A percentile compares a stretch with the other conserved stretches of the same genome.
Conservation (phyloP, 1,140 invertebrate genomes). For the Delia radicum region DNA sequence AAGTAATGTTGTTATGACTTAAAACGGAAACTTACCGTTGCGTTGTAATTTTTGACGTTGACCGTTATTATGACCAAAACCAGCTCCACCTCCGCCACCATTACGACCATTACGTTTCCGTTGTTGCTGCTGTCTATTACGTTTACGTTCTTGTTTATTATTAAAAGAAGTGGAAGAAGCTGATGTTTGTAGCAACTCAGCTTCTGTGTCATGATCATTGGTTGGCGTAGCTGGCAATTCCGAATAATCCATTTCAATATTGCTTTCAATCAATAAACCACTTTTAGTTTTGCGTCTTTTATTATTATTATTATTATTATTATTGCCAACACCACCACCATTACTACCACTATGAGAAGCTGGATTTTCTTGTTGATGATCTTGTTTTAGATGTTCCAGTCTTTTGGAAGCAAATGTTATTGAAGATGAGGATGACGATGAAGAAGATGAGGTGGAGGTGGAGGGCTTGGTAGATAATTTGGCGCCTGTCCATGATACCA, state of each 20-base stretch:
- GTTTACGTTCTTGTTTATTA: neutral
- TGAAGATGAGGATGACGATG: neutral
- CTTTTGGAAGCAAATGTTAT: neutral
- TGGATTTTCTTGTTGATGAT: neutral
- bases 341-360: neutral
- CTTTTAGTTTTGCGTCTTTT: slow-evolving; percentile 28
- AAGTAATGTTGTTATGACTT: slow-evolving; percentile 5
- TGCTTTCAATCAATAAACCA: slow-evolving; percentile 28
- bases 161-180: neutral
- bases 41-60: slow-evolving; percentile 29
- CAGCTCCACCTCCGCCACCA: neutral
- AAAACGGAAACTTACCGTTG: slow-evolving; percentile 29
- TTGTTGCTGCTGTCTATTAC: slow-evolving; percentile 25
- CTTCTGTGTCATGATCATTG: neutral
- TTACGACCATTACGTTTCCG: neutral
- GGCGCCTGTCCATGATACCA: neutral
- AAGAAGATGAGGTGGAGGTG: neutral
- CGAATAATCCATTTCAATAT: slow-evolving; percentile 26
- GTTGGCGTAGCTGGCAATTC: neutral
- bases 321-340: too few species aligned
- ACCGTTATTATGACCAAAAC: neutral
- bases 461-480: neutral
- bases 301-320: too few species aligned
- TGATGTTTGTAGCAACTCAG: neutral
- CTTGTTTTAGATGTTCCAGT: slow-evolving; percentile 5